Evolutionary conservation across 2,797 vertebrate genomes (phyloP), one percentile per base, ranked within the genome.

Genomic region (Manis crassicaudata): DNA sequence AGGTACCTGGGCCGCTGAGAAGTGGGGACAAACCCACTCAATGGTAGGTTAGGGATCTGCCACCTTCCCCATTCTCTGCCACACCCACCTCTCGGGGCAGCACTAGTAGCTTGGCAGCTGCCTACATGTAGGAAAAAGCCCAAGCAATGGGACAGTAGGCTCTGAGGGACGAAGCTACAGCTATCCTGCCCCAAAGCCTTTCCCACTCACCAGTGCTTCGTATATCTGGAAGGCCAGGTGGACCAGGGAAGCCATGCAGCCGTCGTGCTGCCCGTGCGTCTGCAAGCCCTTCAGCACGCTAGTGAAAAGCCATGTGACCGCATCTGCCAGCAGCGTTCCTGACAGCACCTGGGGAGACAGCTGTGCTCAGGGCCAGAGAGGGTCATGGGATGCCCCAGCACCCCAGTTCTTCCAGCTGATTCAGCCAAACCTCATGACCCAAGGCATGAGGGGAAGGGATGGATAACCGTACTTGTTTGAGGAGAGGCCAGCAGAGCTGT

Each of bases 191-290:
- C 25, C 35, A 32, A 3, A 2, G 20, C 14, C 17, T 43, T 62
- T 23, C 32, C n/a, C 92, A 95, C 99, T 99, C 98, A 99, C 99
- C 99, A 99, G 98, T 43, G 99, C 98, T 89, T 99, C 99, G 10
- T 99, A 99, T 97, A 99, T 99, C 97, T 99, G 98, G 98, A 99
- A 99, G 29, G 99, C 99, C 98, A 99, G 98, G 92, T 99, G 99
- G 94, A 99, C 99, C 60, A 99, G 99, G 23, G 99, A 98, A 6
- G 98, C 98, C 97, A 99, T 99, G 98, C 99, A 99, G 93, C 99
- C 99, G 1, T 99, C 99, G 0, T 99, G 99, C 97, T 99, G 99
- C 67, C 99, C 99, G 0, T 99, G 99, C 70, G 99, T 98, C 98
- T 99, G 99, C 85, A 99, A 98, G 6, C 99, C 99, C 95, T 98